Base-by-base conservation (phyloP, 2,797 vertebrate genomes). In the Percopsis omiscomaycus region DNA sequence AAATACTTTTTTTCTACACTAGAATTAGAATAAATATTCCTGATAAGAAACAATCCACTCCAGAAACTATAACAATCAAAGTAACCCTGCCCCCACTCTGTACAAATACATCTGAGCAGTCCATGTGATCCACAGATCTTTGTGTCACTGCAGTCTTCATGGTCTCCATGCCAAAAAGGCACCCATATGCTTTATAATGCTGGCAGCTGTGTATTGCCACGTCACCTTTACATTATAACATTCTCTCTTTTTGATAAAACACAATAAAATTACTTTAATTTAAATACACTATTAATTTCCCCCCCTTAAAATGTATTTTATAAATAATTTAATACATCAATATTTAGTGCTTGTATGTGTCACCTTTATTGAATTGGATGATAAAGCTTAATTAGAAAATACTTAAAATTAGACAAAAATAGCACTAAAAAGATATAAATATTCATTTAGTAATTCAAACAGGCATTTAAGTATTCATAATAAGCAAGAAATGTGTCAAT, bases 371-470 rank as follows among this genome's bases (percentile, higher is more conserved):
- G 45, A 83, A 81, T 88, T 91, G 87, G 86, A 57, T 57, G 44
- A 45, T 57, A 88, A 90, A 88, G 69, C 75, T 87, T 88, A 84
- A 89, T 88, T 88, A 87, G 75, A 90, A 89, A 91, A 90, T 89
- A 88, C 82, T 88, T 85, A 85, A 80, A 87, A 85, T 87, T 79
- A 48, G 87, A 89, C 85, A 88, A 90, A 89, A 91, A 89, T 89
- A 88, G 87, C 84, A 89, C 82, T 87, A 84, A 87, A 83, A 89
- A 87, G 86, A 88, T 89, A 88, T 86, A 89, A 85, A 90, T 88
- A 88, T 81, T 81, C 67, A 80, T 81, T 83, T 81, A 55, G 61
- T 83, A 82, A 88, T 87, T 86, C 82, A 89, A 86, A 89, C 84
- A 89, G 83, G 86, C 68, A 87, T 88, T 88, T 84, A 81, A 81